Evolutionary conservation across 2,797 vertebrate genomes (phyloP).

Genomic region (Pitangus sulphuratus): DNA sequence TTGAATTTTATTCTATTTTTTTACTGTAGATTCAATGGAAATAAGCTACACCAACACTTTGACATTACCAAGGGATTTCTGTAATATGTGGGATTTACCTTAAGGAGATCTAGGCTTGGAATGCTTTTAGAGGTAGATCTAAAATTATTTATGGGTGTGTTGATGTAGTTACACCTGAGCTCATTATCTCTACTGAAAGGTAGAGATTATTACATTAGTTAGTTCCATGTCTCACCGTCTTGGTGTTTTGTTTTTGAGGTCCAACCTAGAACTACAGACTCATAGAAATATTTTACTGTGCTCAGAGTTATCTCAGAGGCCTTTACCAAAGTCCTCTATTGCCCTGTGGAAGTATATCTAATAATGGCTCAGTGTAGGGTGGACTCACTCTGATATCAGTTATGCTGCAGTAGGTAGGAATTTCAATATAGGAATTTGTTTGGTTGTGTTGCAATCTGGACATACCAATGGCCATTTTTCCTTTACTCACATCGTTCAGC

Average conservation of each 20-base stretch:
- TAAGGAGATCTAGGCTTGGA: background rate
- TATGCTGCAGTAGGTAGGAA: background rate
- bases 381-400: background rate
- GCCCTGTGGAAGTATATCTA: background rate
- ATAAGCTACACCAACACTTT: background rate
- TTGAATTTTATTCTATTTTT: background rate
- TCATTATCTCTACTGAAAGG: background rate
- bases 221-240: background rate
- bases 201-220: background rate
- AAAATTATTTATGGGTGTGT: background rate
- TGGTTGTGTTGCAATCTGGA: background rate
- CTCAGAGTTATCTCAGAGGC: background rate
- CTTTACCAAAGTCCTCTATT: background rate
- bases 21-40: background rate
- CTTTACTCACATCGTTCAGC: accelerated
- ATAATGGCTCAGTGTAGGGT: background rate
- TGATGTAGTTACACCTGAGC: background rate
- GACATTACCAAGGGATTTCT: background rate
- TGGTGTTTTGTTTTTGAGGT: background rate
- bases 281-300: background rate
- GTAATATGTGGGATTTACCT: background rate
- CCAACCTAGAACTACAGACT: background rate
- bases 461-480: background rate
- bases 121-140: background rate
- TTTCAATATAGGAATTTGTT: background rate